Evolutionary conservation across 2,888 invertebrate genomes (phyloP), one percentile per base, ranked within the genome.

Genomic region (Aleiodes leptofemur): DNA sequence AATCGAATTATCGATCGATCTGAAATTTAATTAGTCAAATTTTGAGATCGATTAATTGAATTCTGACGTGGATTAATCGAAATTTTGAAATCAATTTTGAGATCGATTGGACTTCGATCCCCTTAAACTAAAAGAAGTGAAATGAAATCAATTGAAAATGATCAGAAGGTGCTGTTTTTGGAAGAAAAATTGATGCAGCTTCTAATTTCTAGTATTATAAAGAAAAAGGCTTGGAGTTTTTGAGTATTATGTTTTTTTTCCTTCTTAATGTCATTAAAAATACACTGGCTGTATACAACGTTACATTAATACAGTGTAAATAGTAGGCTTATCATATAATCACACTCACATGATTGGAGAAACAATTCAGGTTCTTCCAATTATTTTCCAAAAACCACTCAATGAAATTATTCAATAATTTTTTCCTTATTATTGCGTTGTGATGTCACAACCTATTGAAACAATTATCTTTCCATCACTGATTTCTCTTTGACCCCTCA

Each of bases 201-300:
- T 23, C 23, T 38, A 38, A 38, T 38, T 38, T 2, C 38, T 38
- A 5, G 8, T 38, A 38, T 38, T 38, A 38, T 8, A 38, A 38
- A 38, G 8, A 38, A 38, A 38, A 34, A 34, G 34, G 9, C 43
- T 71, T 29, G 73, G 72, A 72, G 50, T 75, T 38, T 57, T 66
- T 55, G 72, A 78, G 69, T 78, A 75, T 72, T 77, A 73, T 66
- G 64, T 66, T 64, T 43, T 64, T 68, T 29, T 68, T 77, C 6
- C 6, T 34, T 34, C 34, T 34, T 78, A 79, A 79, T 80, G 77
- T 79, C 59, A 69, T 78, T 81, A 78, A 77, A 78, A 82, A 81
- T 81, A 79, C 81, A 79, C 74, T 80, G 80, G 78, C 80, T 79
- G 76, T 79, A 76, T 82, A 81, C 64, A 72, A 66, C 75, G 50